Percentiles rank a stretch among this genome's conserved stretches.
phyloP scores from a whole-genome alignment of 2,113 vertebrate genomes.

The Gila orcuttii region DNA sequence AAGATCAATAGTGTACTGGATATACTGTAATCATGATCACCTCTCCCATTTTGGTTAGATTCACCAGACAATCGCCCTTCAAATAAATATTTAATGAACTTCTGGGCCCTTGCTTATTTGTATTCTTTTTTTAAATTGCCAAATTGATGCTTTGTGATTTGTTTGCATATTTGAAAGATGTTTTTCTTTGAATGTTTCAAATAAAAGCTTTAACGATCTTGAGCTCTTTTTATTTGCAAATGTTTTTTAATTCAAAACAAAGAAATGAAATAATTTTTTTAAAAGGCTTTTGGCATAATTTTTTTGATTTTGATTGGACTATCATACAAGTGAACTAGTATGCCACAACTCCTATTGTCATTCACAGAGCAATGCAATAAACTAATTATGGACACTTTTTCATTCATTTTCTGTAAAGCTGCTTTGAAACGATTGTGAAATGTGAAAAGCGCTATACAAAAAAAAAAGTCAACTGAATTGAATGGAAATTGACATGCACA shows the following conservation, averaged over 20 bases:
- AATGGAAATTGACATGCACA: background rate
- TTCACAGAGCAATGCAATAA: background rate
- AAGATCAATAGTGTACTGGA: conserved; percentile 36
- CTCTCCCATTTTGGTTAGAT: background rate
- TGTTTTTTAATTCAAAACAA: background rate
- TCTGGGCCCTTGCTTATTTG: conserved; percentile 52
- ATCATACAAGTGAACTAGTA: background rate
- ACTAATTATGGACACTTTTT: background rate
- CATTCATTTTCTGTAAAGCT: too few species aligned
- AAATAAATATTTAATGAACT: conserved; percentile 61
- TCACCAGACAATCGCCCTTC: conserved; percentile 39
- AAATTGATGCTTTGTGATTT: conserved; percentile 34
- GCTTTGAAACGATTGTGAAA: too few species aligned
- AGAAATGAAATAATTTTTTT: background rate
- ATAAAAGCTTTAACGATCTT: conserved; percentile 70
- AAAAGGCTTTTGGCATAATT: background rate
- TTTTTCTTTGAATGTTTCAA: conserved; percentile 70
- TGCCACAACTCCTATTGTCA: background rate
- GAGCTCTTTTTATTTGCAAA: conserved; percentile 7
- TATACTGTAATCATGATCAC: background rate
- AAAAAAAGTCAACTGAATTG: too few species aligned
- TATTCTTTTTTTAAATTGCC: conserved; percentile 52
- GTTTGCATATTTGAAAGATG: conserved; percentile 55
- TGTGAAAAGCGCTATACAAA: too few species aligned
- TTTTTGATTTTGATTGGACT: background rate